Evolutionary conservation across 1,140 invertebrate species (phyloP).

Genomic region (Tenebrio molitor): DNA sequence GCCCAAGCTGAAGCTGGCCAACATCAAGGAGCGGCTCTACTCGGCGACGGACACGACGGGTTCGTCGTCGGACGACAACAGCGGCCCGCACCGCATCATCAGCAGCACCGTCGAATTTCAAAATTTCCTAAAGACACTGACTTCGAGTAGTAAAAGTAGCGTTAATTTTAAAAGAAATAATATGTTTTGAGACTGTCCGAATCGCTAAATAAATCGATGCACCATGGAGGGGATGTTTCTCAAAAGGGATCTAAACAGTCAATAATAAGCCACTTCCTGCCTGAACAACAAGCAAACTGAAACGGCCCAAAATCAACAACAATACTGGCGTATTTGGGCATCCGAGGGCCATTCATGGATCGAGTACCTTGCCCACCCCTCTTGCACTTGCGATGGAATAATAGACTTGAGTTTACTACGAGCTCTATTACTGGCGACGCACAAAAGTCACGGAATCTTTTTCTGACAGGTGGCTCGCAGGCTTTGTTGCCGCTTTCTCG

Average conservation of each 20-base stretch:
- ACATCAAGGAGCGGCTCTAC: neutral
- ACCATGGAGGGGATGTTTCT: neutral
- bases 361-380: constrained; percentile 37
- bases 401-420: constrained; percentile 35
- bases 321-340: constrained; percentile 14
- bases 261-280: constrained; percentile 50
- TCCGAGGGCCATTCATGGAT: constrained; percentile 8
- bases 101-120: constrained; percentile 19
- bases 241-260: constrained; percentile 34
- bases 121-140: constrained; percentile 19
- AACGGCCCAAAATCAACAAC: constrained; percentile 24
- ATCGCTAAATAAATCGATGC: neutral
- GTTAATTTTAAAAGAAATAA: constrained; percentile 6
- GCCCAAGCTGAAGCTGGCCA: neutral
- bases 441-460: constrained; percentile 23
- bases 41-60: neutral
- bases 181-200: neutral
- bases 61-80: constrained; percentile 12
- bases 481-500: too few species aligned
- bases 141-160: neutral
- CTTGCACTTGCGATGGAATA: constrained; percentile 38
- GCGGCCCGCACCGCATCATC: constrained; percentile 11
- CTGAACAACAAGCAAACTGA: constrained; percentile 38
- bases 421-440: constrained; percentile 15
- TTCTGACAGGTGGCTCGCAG: constrained; percentile 25